These are phyloP conservation scores for Auanema freiburgensis DNA, from an alignment of 2,888 invertebrate species.

Conservation along the genomic window DNA sequence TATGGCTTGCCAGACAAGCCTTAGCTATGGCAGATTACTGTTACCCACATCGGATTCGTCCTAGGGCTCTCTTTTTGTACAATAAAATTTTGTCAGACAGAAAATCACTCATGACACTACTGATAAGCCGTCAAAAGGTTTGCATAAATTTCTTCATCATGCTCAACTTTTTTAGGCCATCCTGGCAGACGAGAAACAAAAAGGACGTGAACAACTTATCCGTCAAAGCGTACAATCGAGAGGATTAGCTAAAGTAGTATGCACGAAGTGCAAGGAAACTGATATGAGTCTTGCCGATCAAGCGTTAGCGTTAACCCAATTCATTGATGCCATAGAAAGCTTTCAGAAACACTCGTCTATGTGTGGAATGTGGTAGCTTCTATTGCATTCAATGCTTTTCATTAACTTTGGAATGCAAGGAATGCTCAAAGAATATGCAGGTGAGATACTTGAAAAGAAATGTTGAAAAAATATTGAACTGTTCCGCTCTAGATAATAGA, in stretches of 20 bases:
- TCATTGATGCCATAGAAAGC: not conserved
- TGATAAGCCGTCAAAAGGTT: conserved; percentile 25
- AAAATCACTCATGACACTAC: conserved; percentile 29
- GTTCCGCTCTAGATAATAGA: conserved; percentile 20
- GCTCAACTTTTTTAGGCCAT: conserved; percentile 4
- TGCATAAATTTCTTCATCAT: conserved; percentile 3
- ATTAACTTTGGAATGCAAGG: conserved; percentile 30
- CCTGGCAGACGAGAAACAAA: conserved; percentile 21
- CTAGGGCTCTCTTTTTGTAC: conserved; percentile 49
- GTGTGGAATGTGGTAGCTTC: conserved; percentile 44
- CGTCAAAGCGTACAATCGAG: conserved; percentile 33
- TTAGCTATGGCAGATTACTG: conserved; percentile 50
- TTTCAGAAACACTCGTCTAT: conserved; percentile 47
- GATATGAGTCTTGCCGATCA: conserved; percentile 44
- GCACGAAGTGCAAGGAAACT: conserved; percentile 39
- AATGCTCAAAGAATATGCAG: conserved; percentile 26
- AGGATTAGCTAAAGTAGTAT: conserved; percentile 34
- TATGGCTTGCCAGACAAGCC: conserved; percentile 37
- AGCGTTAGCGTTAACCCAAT: conserved; percentile 24
- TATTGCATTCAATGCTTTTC: conserved; percentile 54
- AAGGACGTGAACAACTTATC: conserved; percentile 32
- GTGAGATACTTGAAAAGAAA: not conserved
- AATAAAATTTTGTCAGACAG: conserved; percentile 39
- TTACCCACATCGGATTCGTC: conserved; percentile 42
- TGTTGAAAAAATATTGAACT: not conserved